A percentile compares a stretch with the other conserved stretches of the same genome.
Evolutionary conservation across 1,140 invertebrate genomes (phyloP).

Genomic region (Portunus trituberculatus): DNA sequence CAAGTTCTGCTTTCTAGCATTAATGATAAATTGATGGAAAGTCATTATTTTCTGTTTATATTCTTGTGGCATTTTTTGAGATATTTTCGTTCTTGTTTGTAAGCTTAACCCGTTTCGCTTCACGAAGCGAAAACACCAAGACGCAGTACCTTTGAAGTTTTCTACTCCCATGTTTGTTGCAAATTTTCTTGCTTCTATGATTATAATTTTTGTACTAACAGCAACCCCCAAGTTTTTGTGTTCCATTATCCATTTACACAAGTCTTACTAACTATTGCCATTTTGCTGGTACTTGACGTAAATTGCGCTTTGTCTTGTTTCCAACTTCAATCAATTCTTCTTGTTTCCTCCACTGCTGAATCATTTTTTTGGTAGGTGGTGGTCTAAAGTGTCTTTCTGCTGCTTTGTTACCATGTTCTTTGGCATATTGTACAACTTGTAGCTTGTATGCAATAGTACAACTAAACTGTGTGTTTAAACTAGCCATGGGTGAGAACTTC

Average conservation of each 20-base stretch:
- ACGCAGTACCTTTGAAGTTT: neutral
- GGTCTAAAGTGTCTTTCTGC: slow-evolving; percentile 6
- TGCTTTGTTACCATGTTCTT: slow-evolving; percentile 18
- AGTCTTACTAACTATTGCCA: neutral
- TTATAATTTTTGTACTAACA: neutral
- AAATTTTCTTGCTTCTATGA: neutral
- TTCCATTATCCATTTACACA: too few species aligned
- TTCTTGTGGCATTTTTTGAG: slow-evolving; percentile 38
- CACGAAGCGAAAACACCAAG: neutral
- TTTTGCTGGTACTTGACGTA: slow-evolving; percentile 35
- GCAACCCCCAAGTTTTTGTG: too few species aligned
- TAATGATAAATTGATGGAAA: neutral
- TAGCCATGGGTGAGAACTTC: too few species aligned
- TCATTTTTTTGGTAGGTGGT: slow-evolving; percentile 12
- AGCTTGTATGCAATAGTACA: too few species aligned
- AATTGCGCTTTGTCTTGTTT: neutral
- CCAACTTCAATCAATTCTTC: too few species aligned
- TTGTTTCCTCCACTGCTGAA: neutral
- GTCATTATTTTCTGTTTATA: neutral
- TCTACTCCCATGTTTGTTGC: neutral
- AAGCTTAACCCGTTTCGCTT: neutral
- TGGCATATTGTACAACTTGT: neutral
- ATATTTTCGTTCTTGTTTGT: neutral
- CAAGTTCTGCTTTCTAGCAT: slow-evolving; percentile 1
- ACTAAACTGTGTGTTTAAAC: neutral